Evolutionary conservation across 2,113 vertebrate genomes (phyloP).

Genomic region (Platycercus adscitus): DNA sequence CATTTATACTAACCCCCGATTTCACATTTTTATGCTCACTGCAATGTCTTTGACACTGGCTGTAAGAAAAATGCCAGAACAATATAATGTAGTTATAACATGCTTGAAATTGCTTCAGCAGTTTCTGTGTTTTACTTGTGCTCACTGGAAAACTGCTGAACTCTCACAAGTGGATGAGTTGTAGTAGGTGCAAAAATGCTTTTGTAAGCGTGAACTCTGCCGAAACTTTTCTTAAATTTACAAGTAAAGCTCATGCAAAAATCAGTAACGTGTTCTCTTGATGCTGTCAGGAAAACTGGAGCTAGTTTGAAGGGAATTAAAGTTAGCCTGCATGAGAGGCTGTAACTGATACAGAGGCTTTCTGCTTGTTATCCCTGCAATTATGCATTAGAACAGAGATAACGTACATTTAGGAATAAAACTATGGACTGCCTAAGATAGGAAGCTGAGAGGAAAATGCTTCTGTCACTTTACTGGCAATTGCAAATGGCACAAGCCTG

Average conservation of each 20-base stretch:
- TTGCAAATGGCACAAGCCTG: conserved; percentile 35
- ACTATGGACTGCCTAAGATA: conserved; percentile 4
- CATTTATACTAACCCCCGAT: neutral
- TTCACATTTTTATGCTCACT: neutral
- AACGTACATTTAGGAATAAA: conserved; percentile 23
- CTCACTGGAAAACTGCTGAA: neutral
- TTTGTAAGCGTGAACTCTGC: neutral
- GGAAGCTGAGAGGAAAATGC: conserved; percentile 38
- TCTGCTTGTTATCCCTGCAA: conserved; percentile 33
- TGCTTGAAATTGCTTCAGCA: neutral
- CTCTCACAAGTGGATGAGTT: neutral
- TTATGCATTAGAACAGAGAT: conserved; percentile 39
- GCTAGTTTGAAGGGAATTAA: neutral
- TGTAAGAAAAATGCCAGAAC: neutral
- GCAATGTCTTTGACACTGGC: neutral
- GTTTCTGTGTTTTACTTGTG: neutral
- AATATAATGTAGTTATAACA: neutral
- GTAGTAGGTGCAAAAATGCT: neutral
- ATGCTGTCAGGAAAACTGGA: neutral
- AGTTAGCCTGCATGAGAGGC: neutral
- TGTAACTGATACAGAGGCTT: neutral
- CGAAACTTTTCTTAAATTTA: conserved; percentile 30
- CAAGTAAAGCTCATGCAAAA: neutral
- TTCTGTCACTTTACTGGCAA: conserved; percentile 24
- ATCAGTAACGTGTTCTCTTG: neutral